Evolutionary conservation across 1,140 invertebrate species (phyloP).

Genomic region (Bradynema listronoti): DNA sequence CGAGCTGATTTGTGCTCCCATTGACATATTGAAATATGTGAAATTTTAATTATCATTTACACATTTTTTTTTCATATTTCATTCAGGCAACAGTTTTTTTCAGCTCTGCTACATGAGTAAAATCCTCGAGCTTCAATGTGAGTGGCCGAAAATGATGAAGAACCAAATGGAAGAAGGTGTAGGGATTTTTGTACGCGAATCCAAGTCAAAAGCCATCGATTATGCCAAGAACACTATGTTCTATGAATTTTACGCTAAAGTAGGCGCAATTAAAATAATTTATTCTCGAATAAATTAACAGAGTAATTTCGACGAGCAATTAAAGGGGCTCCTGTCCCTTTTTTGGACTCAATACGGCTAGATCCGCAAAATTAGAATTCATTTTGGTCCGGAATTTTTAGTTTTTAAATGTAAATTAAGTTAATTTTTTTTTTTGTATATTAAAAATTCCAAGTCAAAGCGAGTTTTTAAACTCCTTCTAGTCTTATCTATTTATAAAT

Average conservation of each 20-base stretch:
- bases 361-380: no score
- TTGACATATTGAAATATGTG: slow-evolving; percentile 23
- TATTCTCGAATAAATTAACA: not conserved
- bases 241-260: slow-evolving; percentile 26
- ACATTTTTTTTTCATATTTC: slow-evolving; percentile 3
- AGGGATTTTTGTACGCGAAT: slow-evolving; percentile 36
- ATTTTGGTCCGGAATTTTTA: not conserved
- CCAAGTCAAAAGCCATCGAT: slow-evolving; percentile 26
- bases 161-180: slow-evolving; percentile 37
- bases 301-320: no score
- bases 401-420: not conserved
- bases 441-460: no score
- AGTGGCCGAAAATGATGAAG: slow-evolving; percentile 32
- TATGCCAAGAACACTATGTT: slow-evolving; percentile 23
- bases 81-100: slow-evolving; percentile 6
- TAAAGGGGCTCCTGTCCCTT: not conserved
- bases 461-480: no score
- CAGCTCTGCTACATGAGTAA: slow-evolving; percentile 35
- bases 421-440: no score
- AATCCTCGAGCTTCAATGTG: slow-evolving; percentile 31
- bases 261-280: not conserved
- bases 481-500: no score
- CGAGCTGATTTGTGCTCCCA: slow-evolving; percentile 33
- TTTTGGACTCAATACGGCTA: no score
- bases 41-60: not conserved